These are phyloP conservation scores for Sebastes matsubarae DNA, from an alignment of 2,797 vertebrate genomes.

Conservation along the genomic window DNA sequence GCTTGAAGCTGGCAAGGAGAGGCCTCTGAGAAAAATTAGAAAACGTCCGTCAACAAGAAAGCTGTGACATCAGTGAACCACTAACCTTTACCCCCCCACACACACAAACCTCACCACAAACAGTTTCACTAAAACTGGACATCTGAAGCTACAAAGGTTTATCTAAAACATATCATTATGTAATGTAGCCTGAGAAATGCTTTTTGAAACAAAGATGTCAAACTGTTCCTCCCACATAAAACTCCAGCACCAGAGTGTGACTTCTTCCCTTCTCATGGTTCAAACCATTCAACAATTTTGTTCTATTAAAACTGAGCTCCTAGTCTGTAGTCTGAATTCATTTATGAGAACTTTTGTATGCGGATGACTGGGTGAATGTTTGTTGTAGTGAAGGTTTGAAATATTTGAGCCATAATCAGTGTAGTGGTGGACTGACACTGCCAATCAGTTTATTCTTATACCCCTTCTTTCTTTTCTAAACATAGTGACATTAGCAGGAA, in stretches of 20 bases:
- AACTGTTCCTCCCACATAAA: neutral
- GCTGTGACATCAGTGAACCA: neutral
- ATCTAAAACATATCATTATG: neutral
- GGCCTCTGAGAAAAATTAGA: neutral
- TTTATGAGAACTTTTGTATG: constrained; percentile 4
- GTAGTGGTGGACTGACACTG: neutral
- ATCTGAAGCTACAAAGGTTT: neutral
- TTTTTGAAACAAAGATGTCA: neutral
- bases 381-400: neutral
- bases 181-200: neutral
- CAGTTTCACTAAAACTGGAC: neutral
- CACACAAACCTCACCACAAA: neutral
- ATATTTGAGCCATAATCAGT: neutral
- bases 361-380: neutral
- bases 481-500: neutral
- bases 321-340: constrained; percentile 15
- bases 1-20: neutral
- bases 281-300: constrained; percentile 23
- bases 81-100: neutral
- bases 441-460: neutral
- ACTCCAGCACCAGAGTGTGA: neutral
- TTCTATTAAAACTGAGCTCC: constrained; percentile 24
- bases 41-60: neutral
- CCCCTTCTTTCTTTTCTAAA: neutral
- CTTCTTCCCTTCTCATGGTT: neutral